These are phyloP conservation scores for Gadus macrocephalus DNA, from an alignment of 2,113 vertebrate genomes.

Conservation along the genomic window DNA sequence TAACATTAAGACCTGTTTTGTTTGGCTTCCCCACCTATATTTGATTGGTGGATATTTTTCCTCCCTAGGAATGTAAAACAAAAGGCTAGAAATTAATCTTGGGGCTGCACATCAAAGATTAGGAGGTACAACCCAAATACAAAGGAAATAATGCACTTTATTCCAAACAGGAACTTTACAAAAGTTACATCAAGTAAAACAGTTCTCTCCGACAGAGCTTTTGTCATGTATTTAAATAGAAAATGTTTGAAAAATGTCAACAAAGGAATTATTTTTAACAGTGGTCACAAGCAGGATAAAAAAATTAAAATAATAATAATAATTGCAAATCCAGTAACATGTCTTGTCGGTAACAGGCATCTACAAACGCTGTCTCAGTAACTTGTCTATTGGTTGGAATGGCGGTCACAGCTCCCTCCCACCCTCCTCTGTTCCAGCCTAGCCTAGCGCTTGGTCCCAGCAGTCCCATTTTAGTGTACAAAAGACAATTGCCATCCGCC, in stretches of 20 bases:
- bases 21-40: too few relatives aligned
- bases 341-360: conserved; percentile 11
- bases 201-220: not conserved
- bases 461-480: conserved; percentile 11
- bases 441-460: conserved; percentile 9
- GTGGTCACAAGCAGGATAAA: not conserved
- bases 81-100: too few relatives aligned
- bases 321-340: conserved; percentile 32
- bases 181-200: too few relatives aligned
- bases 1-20: too few relatives aligned
- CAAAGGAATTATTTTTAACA: not conserved
- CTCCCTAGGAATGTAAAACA: too few relatives aligned
- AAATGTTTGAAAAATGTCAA: not conserved
- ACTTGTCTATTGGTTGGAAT: conserved; percentile 15
- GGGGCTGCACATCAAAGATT: too few relatives aligned
- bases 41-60: too few relatives aligned
- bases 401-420: conserved; percentile 1
- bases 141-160: not conserved
- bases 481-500: not conserved
- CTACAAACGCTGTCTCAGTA: conserved; percentile 18
- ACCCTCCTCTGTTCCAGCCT: conserved; percentile 1
- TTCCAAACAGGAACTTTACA: not conserved
- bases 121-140: not conserved
- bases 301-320: not conserved
- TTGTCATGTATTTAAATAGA: not conserved